Conservation (phyloP, 2,113 vertebrate species). For the Theristicus caerulescens region DNA sequence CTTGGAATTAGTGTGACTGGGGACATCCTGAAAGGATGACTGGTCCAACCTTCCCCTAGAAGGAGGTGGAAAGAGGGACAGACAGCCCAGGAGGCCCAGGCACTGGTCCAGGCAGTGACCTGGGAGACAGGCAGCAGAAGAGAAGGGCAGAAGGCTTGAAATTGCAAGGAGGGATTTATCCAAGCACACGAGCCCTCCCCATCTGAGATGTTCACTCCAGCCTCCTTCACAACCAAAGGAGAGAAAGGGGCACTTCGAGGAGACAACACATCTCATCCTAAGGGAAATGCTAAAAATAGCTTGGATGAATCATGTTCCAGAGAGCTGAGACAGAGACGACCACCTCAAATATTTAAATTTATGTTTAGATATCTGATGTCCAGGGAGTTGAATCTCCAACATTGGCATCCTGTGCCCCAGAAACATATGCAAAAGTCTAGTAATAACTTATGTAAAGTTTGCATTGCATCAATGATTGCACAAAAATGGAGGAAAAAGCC, state of each 20-base stretch:
- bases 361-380: background rate
- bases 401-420: background rate
- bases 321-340: background rate
- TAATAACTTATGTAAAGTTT: background rate
- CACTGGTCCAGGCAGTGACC: background rate
- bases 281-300: background rate
- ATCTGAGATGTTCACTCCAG: background rate
- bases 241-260: background rate
- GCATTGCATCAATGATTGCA: background rate
- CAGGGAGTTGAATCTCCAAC: background rate
- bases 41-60: background rate
- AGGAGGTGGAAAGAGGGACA: background rate
- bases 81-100: background rate
- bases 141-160: background rate
- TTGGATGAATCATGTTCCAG: background rate
- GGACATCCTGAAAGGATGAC: background rate
- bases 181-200: background rate
- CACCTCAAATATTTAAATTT: background rate
- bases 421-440: background rate
- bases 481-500: background rate
- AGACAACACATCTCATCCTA: background rate
- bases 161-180: background rate
- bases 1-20: background rate
- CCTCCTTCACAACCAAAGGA: background rate
- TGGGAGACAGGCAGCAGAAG: background rate